Evolutionary conservation across 2,888 invertebrate genomes (phyloP), one percentile per base, ranked within the genome.

Genomic region (Amblyteles armatorius): DNA sequence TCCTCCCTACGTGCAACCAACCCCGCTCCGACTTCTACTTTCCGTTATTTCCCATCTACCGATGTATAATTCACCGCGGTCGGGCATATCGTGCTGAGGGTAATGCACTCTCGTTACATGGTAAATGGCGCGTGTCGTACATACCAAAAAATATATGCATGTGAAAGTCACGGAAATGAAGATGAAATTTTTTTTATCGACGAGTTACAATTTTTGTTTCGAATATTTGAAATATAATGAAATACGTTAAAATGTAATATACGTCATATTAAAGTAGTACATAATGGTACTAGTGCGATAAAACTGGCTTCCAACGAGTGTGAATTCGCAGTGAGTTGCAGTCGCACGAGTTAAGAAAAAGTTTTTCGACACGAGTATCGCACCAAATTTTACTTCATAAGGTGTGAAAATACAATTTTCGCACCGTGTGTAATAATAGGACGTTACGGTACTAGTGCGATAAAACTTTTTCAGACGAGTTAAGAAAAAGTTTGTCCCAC

Each of bases 41-140:
- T 78, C 83, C 85, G 83, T 83, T 84, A 77, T 83, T 86, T 72
- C 80, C 83, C 84, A 80, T 33, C 73, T 77, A 52, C 86, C 88
- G 85, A 90, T 88, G 88, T 90, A 89, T 90, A 90, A 91, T 90
- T 89, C 87, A 90, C 82, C 85, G 83, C 85, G 87, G 88, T 84
- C 88, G 63, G 65, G 44, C 68, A 82, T 82, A 86, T 69, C 52
- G 81, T 44, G 76, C 55, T 55, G 77, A 79, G 79, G 83, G 74
- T 83, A 84, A 87, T 85, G 77, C 83, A 85, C 87, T 67, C 79
- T 71, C 40, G 44, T 84, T 82, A 50, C 69, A 81, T 84, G 63
- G 55, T 72, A 52, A 44, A 79, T 63, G 72, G 55, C 48, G 60
- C 60, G 52, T 19, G 26, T 52, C 36, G 50, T 74, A 63, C 48